phyloP scores from a whole-genome alignment of 2,797 vertebrate species.

The Fundulus diaphanus region DNA sequence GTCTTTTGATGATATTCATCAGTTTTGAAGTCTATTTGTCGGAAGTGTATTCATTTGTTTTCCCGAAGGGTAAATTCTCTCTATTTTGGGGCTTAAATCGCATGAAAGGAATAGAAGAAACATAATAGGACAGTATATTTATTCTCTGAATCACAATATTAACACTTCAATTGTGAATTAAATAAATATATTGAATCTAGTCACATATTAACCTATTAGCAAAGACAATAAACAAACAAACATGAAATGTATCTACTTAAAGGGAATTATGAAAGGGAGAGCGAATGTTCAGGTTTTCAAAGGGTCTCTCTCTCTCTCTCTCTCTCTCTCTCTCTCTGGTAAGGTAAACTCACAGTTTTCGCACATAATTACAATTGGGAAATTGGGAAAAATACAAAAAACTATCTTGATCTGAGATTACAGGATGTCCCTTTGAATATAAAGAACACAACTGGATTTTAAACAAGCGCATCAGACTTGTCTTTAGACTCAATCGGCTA shows the following conservation, averaged over 20 bases:
- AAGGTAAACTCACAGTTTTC: background rate
- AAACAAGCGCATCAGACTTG: no score
- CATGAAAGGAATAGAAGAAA: background rate
- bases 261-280: background rate
- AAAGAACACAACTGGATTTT: background rate
- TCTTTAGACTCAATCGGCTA: no score
- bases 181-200: no score
- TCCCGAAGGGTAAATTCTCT: background rate
- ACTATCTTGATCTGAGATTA: background rate
- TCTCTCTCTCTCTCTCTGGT: no score
- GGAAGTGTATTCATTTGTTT: no score
- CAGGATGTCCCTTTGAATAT: background rate
- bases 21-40: background rate
- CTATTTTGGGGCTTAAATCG: background rate
- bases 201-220: background rate
- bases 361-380: no score
- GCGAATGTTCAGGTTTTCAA: background rate
- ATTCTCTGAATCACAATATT: no score
- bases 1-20: background rate
- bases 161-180: no score
- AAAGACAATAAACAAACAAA: background rate
- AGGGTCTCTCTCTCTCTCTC: no score
- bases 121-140: background rate
- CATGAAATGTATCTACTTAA: no score
- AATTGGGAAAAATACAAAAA: background rate